These are phyloP conservation scores for Smittia sp. DNA, from an alignment of 2,888 invertebrate genomes.

Conservation along the genomic window DNA sequence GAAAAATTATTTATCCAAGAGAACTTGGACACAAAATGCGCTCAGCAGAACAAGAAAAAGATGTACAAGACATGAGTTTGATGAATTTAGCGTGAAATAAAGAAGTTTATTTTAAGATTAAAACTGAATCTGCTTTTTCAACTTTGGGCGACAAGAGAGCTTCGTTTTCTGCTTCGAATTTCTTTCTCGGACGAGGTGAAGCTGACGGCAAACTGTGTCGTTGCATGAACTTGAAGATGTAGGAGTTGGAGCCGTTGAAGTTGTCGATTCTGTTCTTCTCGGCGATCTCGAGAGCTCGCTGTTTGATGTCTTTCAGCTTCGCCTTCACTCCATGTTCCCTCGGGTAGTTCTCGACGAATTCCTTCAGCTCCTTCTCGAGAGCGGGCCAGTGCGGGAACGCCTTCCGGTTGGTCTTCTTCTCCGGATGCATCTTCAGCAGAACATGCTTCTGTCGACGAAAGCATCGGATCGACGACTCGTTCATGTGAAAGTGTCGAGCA, in stretches of 20 bases:
- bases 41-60: too few species aligned
- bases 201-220: background rate
- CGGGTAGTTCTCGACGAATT: background rate
- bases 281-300: background rate
- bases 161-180: background rate
- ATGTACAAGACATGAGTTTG: too few species aligned
- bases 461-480: conserved; percentile 49
- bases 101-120: background rate
- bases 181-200: background rate
- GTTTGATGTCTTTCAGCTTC: conserved; percentile 7
- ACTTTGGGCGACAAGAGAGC: background rate
- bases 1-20: too few species aligned
- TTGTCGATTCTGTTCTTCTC: background rate
- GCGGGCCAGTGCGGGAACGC: conserved; percentile 30
- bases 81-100: too few species aligned
- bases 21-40: too few species aligned
- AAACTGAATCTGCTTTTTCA: background rate
- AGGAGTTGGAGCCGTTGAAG: conserved; percentile 23
- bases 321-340: background rate
- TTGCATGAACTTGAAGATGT: conserved; percentile 30
- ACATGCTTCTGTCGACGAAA: conserved; percentile 47
- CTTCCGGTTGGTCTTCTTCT: conserved; percentile 25
- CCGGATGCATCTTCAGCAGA: background rate
- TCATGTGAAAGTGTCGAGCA: conserved; percentile 47
- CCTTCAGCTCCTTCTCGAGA: conserved; percentile 13